Base-by-base conservation (phyloP, 1,140 invertebrate species). In the Hyposmocoma kahamanoa region DNA sequence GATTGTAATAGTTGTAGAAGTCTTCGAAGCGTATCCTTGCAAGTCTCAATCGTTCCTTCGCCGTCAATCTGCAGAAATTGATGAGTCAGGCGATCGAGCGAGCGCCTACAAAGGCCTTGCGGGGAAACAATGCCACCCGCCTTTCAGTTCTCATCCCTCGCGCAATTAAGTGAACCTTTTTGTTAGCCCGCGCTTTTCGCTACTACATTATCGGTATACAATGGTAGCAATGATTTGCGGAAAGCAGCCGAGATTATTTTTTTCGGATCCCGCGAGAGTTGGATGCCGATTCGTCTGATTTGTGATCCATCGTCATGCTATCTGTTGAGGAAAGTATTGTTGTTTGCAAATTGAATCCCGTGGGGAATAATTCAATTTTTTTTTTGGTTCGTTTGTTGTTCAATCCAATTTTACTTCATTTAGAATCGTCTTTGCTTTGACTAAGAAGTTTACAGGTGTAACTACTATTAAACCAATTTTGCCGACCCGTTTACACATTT, bases 101-200 rank as follows among this genome's bases (percentile, higher is more conserved):
- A 60, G 48, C 44, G 53, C 54, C 62, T 65, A 73, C 67, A 75
- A 75, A 75, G 67, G 71, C 67, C 67, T 67, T 67, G 52, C 61
- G 66, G 71, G 71, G 79, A 83, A 84, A 77, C 81, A 84, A 72
- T 50, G 47, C 47, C 43, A 48, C 38, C 61, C 67, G 59, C 64
- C 74, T 77, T 84, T 81, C 76, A 80, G 53, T 61, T 62, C 65
- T 61, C 70, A 67, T 76, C 75, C 73, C 72, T 55, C 61, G 62
- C 56, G 70, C 78, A 83, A 84, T 84, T 84, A 83, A 74, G 70
- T 69, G 73, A 64, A 66, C 62, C 72, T 84, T 84, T 84, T 83
- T 84, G 79, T 79, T 74, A 53, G 59, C 50, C 46, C 64, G 53
- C 67, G 68, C 63, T 68, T 69, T 71, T 61, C 65, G 62, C 72